phyloP scores from a whole-genome alignment of 2,113 vertebrate genomes.

The Triplophysa dalaica region DNA sequence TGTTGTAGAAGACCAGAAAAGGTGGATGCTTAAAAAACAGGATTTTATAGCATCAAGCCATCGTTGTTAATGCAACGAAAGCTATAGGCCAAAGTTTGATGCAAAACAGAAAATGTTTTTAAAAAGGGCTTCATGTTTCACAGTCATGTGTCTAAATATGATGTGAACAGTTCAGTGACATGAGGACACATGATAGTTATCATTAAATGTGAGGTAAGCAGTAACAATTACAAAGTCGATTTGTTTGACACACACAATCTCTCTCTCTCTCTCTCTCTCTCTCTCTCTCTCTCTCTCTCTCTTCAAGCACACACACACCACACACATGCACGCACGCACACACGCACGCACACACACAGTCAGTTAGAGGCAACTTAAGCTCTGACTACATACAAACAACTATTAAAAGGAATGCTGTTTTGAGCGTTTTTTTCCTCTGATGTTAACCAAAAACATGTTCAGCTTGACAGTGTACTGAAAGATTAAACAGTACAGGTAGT shows the following conservation, averaged over 20 bases:
- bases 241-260: neutral
- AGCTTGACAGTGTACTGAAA: neutral
- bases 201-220: neutral
- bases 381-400: neutral
- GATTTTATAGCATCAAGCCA: neutral
- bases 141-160: neutral
- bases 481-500: neutral
- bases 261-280: neutral
- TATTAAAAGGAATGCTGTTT: constrained; percentile 9
- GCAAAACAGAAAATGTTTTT: neutral
- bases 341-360: no score
- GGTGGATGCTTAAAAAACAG: neutral
- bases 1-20: constrained; percentile 52
- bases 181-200: neutral
- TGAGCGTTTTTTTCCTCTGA: constrained; percentile 12
- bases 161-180: constrained; percentile 1
- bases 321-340: neutral
- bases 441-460: neutral
- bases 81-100: neutral
- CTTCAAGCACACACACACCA: no score
- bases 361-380: neutral
- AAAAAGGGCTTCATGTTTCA: neutral
- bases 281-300: no score
- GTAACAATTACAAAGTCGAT: constrained; percentile 3
- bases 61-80: neutral